Conservation (phyloP, 1,140 invertebrate genomes). For the Limonius californicus region DNA sequence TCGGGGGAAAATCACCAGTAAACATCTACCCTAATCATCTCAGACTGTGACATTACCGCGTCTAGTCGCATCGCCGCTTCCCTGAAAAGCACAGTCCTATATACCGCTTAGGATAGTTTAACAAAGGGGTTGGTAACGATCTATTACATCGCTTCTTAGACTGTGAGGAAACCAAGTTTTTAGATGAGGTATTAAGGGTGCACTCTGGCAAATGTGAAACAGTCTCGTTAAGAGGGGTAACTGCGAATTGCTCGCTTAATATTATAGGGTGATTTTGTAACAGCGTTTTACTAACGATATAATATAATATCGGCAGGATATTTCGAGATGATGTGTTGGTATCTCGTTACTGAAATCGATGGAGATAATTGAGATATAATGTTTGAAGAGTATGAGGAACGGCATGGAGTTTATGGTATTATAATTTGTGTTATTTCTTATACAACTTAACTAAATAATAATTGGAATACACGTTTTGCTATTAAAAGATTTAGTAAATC, state of each 20-base stretch:
- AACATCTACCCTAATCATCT: constrained; percentile 27
- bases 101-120: constrained; percentile 28
- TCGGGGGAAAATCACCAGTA: constrained; percentile 38
- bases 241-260: constrained; percentile 20
- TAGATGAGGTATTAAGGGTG: constrained; percentile 16
- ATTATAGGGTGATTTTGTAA: constrained; percentile 33
- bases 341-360: background rate
- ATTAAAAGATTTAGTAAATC: too few species aligned
- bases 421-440: too few species aligned
- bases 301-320: constrained; percentile 26
- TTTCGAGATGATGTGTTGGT: background rate
- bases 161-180: constrained; percentile 25
- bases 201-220: background rate
- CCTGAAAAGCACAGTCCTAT: constrained; percentile 19
- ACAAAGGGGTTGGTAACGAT: constrained; percentile 38
- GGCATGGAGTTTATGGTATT: too few species aligned
- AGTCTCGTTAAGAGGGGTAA: constrained; percentile 22
- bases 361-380: background rate
- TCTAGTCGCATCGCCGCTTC: background rate
- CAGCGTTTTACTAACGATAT: constrained; percentile 24
- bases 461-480: too few species aligned
- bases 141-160: constrained; percentile 32
- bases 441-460: too few species aligned
- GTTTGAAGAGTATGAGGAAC: too few species aligned
- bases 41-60: constrained; percentile 22